Base-by-base conservation (phyloP, 2,113 vertebrate species). In the Myrmecophaga tridactyla region DNA sequence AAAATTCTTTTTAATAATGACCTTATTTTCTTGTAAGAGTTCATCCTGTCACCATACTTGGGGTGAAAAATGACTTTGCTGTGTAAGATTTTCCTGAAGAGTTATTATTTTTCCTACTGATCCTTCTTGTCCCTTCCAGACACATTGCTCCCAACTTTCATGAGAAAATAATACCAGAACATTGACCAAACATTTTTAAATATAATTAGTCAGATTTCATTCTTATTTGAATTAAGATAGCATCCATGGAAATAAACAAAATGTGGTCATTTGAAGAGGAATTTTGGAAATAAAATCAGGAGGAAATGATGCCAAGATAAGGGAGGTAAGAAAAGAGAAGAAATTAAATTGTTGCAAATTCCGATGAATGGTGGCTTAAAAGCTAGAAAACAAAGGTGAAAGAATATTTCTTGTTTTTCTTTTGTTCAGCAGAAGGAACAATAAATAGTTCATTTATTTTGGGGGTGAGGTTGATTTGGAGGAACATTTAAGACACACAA, bases 41-140 rank as follows among this genome's bases (percentile, higher is more conserved):
- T 53, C 0, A 58, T n/a, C 4, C 58, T 11, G 21, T 67, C 39
- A 34, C 1, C 2, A 21, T 12, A 21, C 70, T 58, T 39, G 10
- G 5, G 27, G 77, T 65, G 67, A 76, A 46, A 43, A 25, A 46
- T 10, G 0, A 18, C 11, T 89, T 39, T 76, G 18, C 53, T 80
- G 4, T 86, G 7, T 25, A 60, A 34, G 4, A 83, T 67, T 78
- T 89, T 73, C 78, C 83, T 67, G 18, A 39, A 70, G 29, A 96
- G 39, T 56, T 3, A 48, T 41, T 56, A 21, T 39, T 29, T 65
- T 4, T 81, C 43, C 63, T 46, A 63, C 46, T 53, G 25, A 72
- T 15, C 29, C 10, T 60, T 77, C 34, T 27, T 58, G 12, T 34
- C 6, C 21, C 21, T 81, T 53, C 65, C 12, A 82, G 7, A n/a